Conservation (phyloP, 2,113 vertebrate species). For the Eublepharis macularius region DNA sequence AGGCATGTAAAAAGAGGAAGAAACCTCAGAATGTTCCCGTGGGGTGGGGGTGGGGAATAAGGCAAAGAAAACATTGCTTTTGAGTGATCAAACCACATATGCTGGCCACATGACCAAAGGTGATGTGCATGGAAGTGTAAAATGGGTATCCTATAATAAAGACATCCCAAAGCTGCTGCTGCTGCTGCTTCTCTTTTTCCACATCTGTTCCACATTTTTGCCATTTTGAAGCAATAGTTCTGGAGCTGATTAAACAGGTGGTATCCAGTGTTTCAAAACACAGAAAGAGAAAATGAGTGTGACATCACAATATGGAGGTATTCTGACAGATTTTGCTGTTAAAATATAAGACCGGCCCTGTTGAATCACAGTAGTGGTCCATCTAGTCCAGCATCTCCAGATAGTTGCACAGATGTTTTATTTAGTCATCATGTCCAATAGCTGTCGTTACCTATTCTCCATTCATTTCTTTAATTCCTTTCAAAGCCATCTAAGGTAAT, state of each 20-base stretch:
- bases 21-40: not conserved
- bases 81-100: slow-evolving; percentile 35
- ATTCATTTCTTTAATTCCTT: too few relatives aligned
- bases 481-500: too few relatives aligned
- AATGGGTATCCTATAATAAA: slow-evolving; percentile 51
- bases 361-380: too few relatives aligned
- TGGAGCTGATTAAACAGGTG: slow-evolving; percentile 31
- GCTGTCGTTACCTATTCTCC: too few relatives aligned
- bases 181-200: slow-evolving; percentile 11
- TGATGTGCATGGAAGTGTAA: slow-evolving; percentile 12
- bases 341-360: too few relatives aligned
- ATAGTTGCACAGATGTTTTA: too few relatives aligned
- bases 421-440: too few relatives aligned
- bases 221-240: slow-evolving; percentile 37
- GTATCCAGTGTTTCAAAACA: slow-evolving; percentile 14
- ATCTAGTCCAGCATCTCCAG: too few relatives aligned
- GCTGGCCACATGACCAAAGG: slow-evolving; percentile 53
- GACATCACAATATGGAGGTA: not conserved
- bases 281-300: not conserved
- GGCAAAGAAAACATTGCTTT: not conserved
- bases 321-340: not conserved
- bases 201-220: slow-evolving; percentile 54
- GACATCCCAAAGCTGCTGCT: not conserved
- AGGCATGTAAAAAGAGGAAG: slow-evolving; percentile 17
- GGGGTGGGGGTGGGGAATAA: not conserved